Evolutionary conservation across 1,140 invertebrate species (phyloP).

Genomic region (Leptinotarsa lineolata): DNA sequence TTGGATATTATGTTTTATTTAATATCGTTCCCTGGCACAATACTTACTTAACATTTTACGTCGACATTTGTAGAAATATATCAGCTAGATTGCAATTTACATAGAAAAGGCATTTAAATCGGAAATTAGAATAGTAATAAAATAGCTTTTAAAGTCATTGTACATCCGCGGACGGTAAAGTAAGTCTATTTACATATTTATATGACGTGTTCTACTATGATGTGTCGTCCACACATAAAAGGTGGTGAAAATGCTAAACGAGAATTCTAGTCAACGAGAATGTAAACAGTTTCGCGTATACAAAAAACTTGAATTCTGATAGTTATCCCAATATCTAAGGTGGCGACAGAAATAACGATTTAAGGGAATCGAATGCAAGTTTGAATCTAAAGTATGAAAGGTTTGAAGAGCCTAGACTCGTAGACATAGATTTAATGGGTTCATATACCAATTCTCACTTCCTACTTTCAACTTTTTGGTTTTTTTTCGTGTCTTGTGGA

Average conservation of each 20-base stretch:
- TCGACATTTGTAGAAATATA: not conserved
- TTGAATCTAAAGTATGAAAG: too few relatives aligned
- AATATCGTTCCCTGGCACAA: constrained; percentile 2
- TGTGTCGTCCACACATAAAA: constrained; percentile 46
- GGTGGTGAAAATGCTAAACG: constrained; percentile 44
- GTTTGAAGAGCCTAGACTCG: too few relatives aligned
- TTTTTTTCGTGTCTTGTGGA: too few relatives aligned
- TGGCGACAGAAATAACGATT: too few relatives aligned
- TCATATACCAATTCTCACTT: too few relatives aligned
- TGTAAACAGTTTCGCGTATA: constrained; percentile 24
- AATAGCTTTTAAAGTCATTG: constrained; percentile 36
- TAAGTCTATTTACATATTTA: constrained; percentile 46
- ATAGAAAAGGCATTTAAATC: constrained; percentile 4
- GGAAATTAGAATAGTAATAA: constrained; percentile 1
- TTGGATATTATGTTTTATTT: constrained; percentile 7
- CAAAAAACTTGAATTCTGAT: not conserved
- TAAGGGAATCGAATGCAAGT: too few relatives aligned
- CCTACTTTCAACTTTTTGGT: too few relatives aligned
- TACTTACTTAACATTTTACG: constrained; percentile 4
- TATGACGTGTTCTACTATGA: constrained; percentile 44
- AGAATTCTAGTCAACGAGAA: constrained; percentile 31
- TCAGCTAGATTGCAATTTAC: not conserved
- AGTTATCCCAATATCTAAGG: too few relatives aligned
- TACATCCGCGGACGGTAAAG: constrained; percentile 44
- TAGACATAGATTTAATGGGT: too few relatives aligned